Percentiles rank a stretch among this genome's conserved stretches.
phyloP scores from a whole-genome alignment of 2,113 vertebrate species.

The Myotis brandtii region DNA sequence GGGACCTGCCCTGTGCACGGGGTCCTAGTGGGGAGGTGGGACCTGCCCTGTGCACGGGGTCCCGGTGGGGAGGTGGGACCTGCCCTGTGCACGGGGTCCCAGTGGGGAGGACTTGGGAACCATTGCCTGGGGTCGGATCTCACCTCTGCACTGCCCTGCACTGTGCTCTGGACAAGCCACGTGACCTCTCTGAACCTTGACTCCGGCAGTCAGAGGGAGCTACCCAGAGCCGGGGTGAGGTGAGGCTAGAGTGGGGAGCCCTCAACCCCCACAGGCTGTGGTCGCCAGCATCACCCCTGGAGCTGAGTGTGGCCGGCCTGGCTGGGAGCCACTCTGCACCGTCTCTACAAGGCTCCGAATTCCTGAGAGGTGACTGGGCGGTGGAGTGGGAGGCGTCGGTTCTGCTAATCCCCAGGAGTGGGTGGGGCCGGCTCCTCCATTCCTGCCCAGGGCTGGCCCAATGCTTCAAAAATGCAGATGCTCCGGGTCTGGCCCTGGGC shows the following conservation, averaged over 20 bases:
- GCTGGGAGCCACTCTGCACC: not conserved
- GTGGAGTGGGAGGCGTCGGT: not conserved
- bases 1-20: not conserved
- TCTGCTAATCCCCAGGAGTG: no score
- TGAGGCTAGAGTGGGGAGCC: no score
- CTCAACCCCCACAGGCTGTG: accelerated
- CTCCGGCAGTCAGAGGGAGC: not conserved
- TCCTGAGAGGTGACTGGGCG: conserved; percentile 55
- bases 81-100: accelerated
- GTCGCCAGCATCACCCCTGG: not conserved
- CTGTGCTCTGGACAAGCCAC: accelerated
- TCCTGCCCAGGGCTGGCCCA: not conserved
- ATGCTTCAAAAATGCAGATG: not conserved
- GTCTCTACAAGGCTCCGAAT: not conserved
- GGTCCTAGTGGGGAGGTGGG: no score
- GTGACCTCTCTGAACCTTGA: not conserved
- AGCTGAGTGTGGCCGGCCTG: not conserved
- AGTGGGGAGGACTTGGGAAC: not conserved
- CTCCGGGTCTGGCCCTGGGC: not conserved
- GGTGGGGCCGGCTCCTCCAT: accelerated
- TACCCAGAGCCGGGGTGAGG: not conserved
- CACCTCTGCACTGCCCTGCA: accelerated
- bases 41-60: accelerated
- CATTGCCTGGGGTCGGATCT: accelerated
- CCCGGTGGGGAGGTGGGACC: not conserved